These are phyloP conservation scores for Plagiodera versicolora DNA, from an alignment of 2,888 invertebrate species.

Conservation along the genomic window DNA sequence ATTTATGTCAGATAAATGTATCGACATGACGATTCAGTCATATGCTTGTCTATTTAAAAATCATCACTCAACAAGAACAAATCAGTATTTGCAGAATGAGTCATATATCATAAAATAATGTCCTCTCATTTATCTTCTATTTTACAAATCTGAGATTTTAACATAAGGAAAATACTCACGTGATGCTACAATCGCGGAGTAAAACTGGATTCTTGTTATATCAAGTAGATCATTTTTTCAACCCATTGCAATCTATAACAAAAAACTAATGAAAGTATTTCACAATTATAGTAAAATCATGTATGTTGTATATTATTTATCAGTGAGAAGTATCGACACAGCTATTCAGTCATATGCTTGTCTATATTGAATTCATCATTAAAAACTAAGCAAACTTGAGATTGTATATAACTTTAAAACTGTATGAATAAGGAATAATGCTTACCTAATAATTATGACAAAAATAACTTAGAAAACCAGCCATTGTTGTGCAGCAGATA, in stretches of 20 bases:
- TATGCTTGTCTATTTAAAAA: conserved; percentile 25
- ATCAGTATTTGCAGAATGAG: too few relatives aligned
- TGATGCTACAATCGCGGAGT: neutral
- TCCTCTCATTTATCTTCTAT: too few relatives aligned
- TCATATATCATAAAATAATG: too few relatives aligned
- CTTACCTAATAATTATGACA: too few relatives aligned
- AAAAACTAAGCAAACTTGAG: too few relatives aligned
- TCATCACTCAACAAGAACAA: neutral
- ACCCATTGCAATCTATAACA: neutral
- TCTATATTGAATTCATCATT: conserved; percentile 22
- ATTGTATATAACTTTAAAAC: too few relatives aligned
- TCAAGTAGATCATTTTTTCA: too few relatives aligned
- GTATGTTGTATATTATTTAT: neutral
- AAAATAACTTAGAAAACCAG: too few relatives aligned
- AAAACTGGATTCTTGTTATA: too few relatives aligned
- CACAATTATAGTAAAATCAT: neutral
- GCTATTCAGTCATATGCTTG: conserved; percentile 28
- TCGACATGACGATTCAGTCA: conserved; percentile 25
- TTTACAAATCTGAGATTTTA: too few relatives aligned
- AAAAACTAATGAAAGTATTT: neutral
- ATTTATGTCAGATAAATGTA: conserved; percentile 10
- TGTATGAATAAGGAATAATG: too few relatives aligned
- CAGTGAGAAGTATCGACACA: conserved; percentile 21
- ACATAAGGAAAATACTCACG: neutral
- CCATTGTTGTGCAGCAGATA: too few relatives aligned